Evolutionary conservation across 2,797 vertebrate species (phyloP).

Genomic region (Mormyrus proboscirostris): DNA sequence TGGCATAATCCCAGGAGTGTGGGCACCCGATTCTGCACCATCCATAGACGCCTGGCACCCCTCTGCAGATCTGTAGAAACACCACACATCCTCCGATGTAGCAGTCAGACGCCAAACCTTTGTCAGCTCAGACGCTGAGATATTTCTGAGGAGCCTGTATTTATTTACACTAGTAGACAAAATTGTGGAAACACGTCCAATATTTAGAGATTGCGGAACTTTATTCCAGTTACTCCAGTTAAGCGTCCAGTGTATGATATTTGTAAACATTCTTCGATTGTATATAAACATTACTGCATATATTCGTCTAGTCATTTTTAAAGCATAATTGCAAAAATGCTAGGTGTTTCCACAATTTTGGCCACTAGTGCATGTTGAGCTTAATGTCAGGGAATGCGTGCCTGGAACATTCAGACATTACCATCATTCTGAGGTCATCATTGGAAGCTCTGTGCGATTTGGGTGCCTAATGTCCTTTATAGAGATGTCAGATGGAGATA

Average conservation of each 20-base stretch:
- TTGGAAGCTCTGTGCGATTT: background rate
- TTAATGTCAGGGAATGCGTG: background rate
- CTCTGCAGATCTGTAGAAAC: background rate
- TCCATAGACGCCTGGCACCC: background rate
- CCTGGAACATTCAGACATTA: background rate
- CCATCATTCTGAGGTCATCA: background rate
- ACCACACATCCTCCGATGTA: background rate
- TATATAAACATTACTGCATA: background rate
- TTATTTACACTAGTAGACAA: background rate
- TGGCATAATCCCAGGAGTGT: background rate
- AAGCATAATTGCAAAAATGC: background rate
- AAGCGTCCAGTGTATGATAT: background rate
- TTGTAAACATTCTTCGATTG: background rate
- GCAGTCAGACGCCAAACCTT: background rate
- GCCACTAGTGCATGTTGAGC: background rate
- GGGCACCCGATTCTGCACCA: background rate
- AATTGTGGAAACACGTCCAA: background rate
- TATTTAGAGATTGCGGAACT: background rate
- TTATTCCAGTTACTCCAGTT: background rate
- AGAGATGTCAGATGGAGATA: background rate
- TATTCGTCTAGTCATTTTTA: background rate
- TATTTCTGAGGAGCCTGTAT: background rate
- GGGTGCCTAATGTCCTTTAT: background rate
- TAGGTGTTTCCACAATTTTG: background rate
- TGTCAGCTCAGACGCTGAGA: background rate